A percentile compares a stretch with the other conserved stretches of the same genome.
Conservation (phyloP, 2,113 vertebrate genomes). For the Tylochromis polylepis region DNA sequence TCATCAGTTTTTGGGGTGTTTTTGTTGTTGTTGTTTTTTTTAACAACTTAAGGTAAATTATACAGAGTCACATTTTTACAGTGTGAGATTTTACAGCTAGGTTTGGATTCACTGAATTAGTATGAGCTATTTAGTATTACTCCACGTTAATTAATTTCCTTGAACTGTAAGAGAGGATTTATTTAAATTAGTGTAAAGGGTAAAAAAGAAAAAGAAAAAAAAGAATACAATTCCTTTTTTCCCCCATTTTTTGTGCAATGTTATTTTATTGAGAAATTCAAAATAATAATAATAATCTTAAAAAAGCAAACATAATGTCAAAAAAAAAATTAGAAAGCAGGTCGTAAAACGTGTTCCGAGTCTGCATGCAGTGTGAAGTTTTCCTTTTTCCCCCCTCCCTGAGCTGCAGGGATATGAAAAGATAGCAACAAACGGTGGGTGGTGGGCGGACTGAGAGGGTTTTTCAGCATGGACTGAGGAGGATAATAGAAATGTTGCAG, state of each 20-base stretch:
- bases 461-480: neutral
- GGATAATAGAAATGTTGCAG: neutral
- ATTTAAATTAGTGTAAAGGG: neutral
- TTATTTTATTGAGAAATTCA: neutral
- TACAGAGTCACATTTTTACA: neutral
- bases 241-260: neutral
- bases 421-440: neutral
- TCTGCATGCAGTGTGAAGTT: neutral
- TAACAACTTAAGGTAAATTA: neutral
- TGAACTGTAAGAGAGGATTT: neutral
- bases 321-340: neutral
- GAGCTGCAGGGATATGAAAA: neutral
- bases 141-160: neutral
- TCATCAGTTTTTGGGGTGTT: neutral
- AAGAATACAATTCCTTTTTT: too few species aligned
- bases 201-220: too few species aligned
- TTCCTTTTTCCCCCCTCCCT: neutral
- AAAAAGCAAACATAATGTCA: neutral
- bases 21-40: neutral
- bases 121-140: neutral
- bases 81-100: neutral
- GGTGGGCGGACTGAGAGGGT: conserved; percentile 8
- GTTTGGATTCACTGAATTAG: neutral
- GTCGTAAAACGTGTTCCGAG: neutral
- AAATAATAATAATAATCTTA: neutral